These are phyloP conservation scores for Dasypolia templi DNA, from an alignment of 2,888 invertebrate genomes.

Conservation along the genomic window DNA sequence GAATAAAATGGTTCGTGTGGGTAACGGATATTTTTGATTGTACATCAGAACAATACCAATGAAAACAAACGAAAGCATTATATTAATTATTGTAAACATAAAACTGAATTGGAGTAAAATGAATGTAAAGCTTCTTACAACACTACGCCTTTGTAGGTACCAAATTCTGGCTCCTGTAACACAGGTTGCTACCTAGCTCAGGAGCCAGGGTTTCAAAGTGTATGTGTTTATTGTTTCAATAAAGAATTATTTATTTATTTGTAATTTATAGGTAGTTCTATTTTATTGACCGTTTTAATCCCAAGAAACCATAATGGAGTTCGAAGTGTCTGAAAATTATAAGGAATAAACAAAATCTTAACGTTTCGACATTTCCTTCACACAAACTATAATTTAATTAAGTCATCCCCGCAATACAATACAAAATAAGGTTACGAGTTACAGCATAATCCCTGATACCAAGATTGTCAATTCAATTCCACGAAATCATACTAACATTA, in stretches of 20 bases:
- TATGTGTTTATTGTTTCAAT: too few relatives aligned
- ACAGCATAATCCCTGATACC: constrained; percentile 60
- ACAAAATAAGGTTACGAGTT: constrained; percentile 54
- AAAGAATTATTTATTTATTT: too few relatives aligned
- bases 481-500: constrained; percentile 59
- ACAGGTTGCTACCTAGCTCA: too few relatives aligned
- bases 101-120: neutral
- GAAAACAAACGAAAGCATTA: neutral
- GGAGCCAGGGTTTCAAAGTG: too few relatives aligned
- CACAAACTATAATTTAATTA: constrained; percentile 41
- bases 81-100: constrained; percentile 22
- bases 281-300: too few relatives aligned
- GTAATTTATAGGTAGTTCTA: neutral
- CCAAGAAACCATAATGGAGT: neutral
- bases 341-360: neutral
- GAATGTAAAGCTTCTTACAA: neutral
- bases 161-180: too few relatives aligned
- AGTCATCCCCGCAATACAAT: constrained; percentile 37
- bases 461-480: constrained; percentile 64
- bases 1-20: constrained; percentile 25
- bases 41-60: neutral
- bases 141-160: too few relatives aligned
- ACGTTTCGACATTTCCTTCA: constrained; percentile 6
- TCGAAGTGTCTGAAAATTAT: neutral
- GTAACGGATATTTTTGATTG: constrained; percentile 27